Conservation (phyloP, 2,797 vertebrate genomes). For the Sebastes vulpes region DNA sequence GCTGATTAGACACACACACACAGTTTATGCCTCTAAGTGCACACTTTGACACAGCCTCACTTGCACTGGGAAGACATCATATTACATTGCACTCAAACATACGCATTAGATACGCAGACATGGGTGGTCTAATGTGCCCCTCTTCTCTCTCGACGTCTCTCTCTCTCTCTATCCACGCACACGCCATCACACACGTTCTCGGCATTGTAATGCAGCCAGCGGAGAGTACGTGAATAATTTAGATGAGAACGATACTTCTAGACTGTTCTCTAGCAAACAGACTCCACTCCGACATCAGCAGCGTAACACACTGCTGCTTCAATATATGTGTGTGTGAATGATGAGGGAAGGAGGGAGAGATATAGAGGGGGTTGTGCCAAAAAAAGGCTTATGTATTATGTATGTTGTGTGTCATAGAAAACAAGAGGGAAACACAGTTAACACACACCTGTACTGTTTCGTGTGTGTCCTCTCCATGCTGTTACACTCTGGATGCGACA, state of each 20-base stretch:
- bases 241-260: slow-evolving; percentile 71
- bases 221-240: slow-evolving; percentile 77
- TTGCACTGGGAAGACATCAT: slow-evolving; percentile 61
- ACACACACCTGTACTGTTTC: neutral
- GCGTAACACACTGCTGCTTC: slow-evolving; percentile 25
- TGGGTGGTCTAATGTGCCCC: slow-evolving; percentile 35
- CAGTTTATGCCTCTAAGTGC: slow-evolving; percentile 61
- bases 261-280: slow-evolving; percentile 65
- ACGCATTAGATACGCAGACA: slow-evolving; percentile 33
- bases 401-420: neutral
- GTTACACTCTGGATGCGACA: slow-evolving; percentile 1
- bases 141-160: slow-evolving; percentile 2
- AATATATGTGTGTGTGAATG: slow-evolving; percentile 4
- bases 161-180: slow-evolving; percentile 18
- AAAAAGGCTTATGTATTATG: neutral
- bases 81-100: slow-evolving; percentile 58
- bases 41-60: slow-evolving; percentile 46
- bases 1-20: slow-evolving; percentile 41
- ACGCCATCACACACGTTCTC: slow-evolving; percentile 30
- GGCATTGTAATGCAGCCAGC: slow-evolving; percentile 63
- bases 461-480: neutral
- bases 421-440: neutral
- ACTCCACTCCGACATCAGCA: slow-evolving; percentile 57
- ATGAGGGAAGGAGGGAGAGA: neutral
- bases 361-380: neutral